A percentile compares a stretch with the other conserved stretches of the same genome.
phyloP scores from a whole-genome alignment of 1,140 invertebrate genomes.

The Pectinophora gossypiella region DNA sequence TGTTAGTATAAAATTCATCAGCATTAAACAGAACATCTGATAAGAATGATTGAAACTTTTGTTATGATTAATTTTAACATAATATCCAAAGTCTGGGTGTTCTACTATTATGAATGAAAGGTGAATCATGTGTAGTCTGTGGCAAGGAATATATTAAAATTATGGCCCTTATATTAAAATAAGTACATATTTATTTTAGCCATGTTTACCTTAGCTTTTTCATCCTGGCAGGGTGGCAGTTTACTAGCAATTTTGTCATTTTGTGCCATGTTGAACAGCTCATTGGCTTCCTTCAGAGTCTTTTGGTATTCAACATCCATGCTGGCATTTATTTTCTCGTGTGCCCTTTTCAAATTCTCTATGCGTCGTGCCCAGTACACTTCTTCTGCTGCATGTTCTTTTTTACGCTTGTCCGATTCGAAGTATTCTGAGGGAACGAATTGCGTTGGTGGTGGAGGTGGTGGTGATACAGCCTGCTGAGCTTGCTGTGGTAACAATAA shows the following conservation, averaged over 20 bases:
- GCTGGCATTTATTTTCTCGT: slow-evolving; percentile 58
- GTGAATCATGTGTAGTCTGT: too few relatives aligned
- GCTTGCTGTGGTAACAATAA: too few relatives aligned
- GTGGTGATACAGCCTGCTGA: slow-evolving; percentile 24
- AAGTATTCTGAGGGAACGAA: slow-evolving; percentile 42
- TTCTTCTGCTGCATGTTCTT: slow-evolving; percentile 55
- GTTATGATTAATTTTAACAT: too few relatives aligned
- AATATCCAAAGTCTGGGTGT: too few relatives aligned
- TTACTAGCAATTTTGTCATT: slow-evolving; percentile 54
- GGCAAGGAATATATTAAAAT: too few relatives aligned
- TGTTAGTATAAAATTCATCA: too few relatives aligned
- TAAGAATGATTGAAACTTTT: too few relatives aligned
- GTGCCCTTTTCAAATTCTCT: slow-evolving; percentile 55
- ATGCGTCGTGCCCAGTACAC: slow-evolving; percentile 62
- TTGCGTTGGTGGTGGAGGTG: slow-evolving; percentile 25
- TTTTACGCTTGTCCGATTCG: slow-evolving; percentile 32
- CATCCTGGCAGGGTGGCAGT: slow-evolving; percentile 59
- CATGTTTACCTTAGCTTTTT: slow-evolving; percentile 65
- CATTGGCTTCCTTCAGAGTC: slow-evolving; percentile 62
- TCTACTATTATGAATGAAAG: too few relatives aligned
- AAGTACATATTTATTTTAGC: too few relatives aligned
- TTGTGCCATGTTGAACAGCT: slow-evolving; percentile 51
- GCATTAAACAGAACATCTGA: too few relatives aligned
- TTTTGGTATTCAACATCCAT: slow-evolving; percentile 65
- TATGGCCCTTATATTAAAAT: too few relatives aligned